Conservation (phyloP, 2,797 vertebrate species). For the Pantherophis alleghaniensis region DNA sequence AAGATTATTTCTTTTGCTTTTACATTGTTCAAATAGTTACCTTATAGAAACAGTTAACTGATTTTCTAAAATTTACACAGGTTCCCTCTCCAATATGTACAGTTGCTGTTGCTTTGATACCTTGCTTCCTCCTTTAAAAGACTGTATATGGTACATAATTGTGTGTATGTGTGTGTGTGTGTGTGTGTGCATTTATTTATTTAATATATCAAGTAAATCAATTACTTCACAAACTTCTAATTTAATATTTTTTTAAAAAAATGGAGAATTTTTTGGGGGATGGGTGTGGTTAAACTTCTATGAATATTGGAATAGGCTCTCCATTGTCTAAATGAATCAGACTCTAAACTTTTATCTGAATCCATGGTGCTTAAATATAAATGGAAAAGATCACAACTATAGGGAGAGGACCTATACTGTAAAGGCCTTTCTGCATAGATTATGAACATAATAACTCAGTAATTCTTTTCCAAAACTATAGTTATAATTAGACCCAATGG, state of each 20-base stretch:
- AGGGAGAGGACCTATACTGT: conserved; percentile 89
- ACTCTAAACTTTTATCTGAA: conserved; percentile 85
- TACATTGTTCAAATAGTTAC: neutral
- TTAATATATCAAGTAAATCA: conserved; percentile 6
- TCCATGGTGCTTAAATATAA: conserved; percentile 89
- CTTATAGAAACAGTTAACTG: neutral
- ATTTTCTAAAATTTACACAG: neutral
- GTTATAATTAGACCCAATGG: conserved; percentile 99
- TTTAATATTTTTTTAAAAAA: conserved; percentile 29
- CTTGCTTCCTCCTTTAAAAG: neutral
- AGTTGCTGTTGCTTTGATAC: neutral
- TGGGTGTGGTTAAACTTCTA: conserved; percentile 70
- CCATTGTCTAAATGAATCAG: conserved; percentile 78
- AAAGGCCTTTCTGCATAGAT: conserved; percentile 92
- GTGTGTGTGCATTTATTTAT: neutral
- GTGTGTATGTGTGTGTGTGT: neutral
- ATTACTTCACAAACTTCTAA: conserved; percentile 50
- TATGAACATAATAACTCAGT: conserved; percentile 90
- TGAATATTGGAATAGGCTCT: conserved; percentile 83
- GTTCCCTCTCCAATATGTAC: neutral
- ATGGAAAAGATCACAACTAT: conserved; percentile 96
- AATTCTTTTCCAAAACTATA: conserved; percentile 86
- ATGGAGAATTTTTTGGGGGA: neutral
- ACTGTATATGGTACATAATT: neutral
- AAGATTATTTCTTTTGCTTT: neutral